phyloP scores from a whole-genome alignment of 1,140 invertebrate species.

The Tetragonula clypearis region DNA sequence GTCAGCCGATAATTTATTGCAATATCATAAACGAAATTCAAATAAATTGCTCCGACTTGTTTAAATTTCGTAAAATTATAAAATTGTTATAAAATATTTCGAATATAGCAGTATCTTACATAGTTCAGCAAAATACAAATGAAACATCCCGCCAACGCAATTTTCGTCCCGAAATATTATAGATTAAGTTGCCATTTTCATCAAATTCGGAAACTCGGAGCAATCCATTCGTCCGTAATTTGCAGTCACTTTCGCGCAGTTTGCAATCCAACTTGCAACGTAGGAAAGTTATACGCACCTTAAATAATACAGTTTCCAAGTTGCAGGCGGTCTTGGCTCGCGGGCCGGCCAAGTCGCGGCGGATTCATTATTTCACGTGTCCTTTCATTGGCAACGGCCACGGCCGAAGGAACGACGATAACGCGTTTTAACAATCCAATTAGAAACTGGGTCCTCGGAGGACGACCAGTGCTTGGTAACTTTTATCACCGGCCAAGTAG shows the following conservation, averaged over 20 bases:
- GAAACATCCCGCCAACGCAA: too few relatives aligned
- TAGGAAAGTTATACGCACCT: background rate
- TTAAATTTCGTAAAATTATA: too few relatives aligned
- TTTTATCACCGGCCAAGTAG: slow-evolving; percentile 7
- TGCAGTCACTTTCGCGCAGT: background rate
- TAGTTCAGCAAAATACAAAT: too few relatives aligned
- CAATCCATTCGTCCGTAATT: background rate
- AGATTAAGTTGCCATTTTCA: background rate
- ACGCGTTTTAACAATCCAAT: slow-evolving; percentile 23
- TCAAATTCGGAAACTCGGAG: background rate
- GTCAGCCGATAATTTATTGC: too few relatives aligned
- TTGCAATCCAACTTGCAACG: background rate
- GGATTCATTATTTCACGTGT: slow-evolving; percentile 28
- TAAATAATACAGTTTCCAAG: background rate
- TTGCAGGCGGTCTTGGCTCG: background rate
- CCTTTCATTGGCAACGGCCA: slow-evolving; percentile 25
- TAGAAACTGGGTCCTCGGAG: slow-evolving; percentile 27
- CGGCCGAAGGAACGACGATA: background rate
- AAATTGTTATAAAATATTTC: too few relatives aligned
- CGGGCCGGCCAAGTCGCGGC: background rate
- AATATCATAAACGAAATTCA: too few relatives aligned
- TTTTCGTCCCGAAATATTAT: background rate
- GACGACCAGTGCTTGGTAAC: background rate
- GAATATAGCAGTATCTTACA: too few relatives aligned
- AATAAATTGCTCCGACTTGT: too few relatives aligned